A percentile compares a stretch with the other conserved stretches of the same genome.
phyloP scores from a whole-genome alignment of 2,888 invertebrate genomes.

The Sialis fuliginosa region DNA sequence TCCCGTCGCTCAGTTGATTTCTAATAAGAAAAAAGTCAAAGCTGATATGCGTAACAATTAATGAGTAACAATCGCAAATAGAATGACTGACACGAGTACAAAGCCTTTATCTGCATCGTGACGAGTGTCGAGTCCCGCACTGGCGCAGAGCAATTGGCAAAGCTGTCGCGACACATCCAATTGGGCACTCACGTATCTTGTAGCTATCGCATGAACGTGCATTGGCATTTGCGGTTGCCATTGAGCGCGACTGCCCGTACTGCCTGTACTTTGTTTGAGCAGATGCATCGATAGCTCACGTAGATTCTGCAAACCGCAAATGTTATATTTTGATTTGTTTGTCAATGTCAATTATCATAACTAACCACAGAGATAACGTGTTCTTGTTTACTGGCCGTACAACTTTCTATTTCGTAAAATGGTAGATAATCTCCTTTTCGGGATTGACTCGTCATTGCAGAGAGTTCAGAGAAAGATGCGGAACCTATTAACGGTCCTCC shows the following conservation, averaged over 20 bases:
- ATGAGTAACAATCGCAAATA: too few relatives aligned
- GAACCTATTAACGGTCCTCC: constrained; percentile 30
- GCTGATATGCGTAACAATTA: background rate
- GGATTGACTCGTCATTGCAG: constrained; percentile 27
- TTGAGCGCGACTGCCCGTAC: constrained; percentile 27
- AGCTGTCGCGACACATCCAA: constrained; percentile 60
- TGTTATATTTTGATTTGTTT: background rate
- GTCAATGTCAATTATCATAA: constrained; percentile 4
- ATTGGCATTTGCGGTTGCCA: constrained; percentile 39
- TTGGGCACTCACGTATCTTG: constrained; percentile 67
- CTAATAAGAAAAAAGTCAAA: constrained; percentile 28
- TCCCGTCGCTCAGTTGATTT: constrained; percentile 52
- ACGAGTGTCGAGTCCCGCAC: constrained; percentile 46
- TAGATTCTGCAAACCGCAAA: constrained; percentile 40
- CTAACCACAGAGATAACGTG: constrained; percentile 70
- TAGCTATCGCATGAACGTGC: constrained; percentile 64
- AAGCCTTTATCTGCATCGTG: constrained; percentile 60
- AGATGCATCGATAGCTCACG: constrained; percentile 74
- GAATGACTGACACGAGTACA: constrained; percentile 47
- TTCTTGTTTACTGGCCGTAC: constrained; percentile 76
- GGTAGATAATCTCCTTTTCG: constrained; percentile 43
- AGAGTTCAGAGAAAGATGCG: constrained; percentile 26
- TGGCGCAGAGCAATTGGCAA: constrained; percentile 54
- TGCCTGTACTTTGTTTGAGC: constrained; percentile 41
- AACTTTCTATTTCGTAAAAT: constrained; percentile 66